phyloP scores from a whole-genome alignment of 1,140 invertebrate species.

The Mamestra configurata region DNA sequence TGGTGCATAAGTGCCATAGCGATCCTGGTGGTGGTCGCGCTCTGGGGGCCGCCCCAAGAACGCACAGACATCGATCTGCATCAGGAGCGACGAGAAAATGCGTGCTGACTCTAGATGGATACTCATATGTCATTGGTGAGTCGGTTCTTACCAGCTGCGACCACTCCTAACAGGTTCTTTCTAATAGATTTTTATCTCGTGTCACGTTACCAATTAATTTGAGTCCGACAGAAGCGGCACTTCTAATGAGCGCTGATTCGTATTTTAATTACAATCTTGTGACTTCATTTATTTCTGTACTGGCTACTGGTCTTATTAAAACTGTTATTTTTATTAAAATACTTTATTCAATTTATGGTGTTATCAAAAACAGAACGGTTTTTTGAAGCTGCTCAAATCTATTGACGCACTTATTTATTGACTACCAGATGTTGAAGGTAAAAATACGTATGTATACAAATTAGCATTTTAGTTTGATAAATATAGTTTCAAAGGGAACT shows the following conservation, averaged over 20 bases:
- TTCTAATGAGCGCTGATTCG: constrained; percentile 29
- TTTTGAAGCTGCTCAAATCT: constrained; percentile 31
- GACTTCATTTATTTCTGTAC: constrained; percentile 10
- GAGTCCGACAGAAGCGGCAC: neutral
- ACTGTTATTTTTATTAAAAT: constrained; percentile 5
- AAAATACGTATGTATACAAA: constrained; percentile 41
- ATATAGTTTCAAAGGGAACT: constrained; percentile 31
- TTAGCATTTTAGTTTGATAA: constrained; percentile 4
- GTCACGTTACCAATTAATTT: constrained; percentile 22
- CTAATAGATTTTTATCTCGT: neutral
- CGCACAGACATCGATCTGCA: constrained; percentile 79
- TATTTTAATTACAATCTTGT: constrained; percentile 30
- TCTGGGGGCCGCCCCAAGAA: constrained; percentile 73
- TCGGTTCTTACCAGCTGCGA: constrained; percentile 48
- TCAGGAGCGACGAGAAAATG: constrained; percentile 90
- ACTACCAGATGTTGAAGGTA: constrained; percentile 40
- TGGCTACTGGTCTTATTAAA: neutral
- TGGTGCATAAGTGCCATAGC: constrained; percentile 90
- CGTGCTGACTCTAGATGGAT: constrained; percentile 93
- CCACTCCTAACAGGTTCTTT: constrained; percentile 1
- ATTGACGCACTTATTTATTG: constrained; percentile 33
- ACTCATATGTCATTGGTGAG: constrained; percentile 95
- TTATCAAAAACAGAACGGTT: constrained; percentile 5
- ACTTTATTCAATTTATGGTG: neutral
- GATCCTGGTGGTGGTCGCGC: constrained; percentile 87